Evolutionary conservation across 2,888 invertebrate genomes (phyloP).

Genomic region (Drosophila ezoana): DNA sequence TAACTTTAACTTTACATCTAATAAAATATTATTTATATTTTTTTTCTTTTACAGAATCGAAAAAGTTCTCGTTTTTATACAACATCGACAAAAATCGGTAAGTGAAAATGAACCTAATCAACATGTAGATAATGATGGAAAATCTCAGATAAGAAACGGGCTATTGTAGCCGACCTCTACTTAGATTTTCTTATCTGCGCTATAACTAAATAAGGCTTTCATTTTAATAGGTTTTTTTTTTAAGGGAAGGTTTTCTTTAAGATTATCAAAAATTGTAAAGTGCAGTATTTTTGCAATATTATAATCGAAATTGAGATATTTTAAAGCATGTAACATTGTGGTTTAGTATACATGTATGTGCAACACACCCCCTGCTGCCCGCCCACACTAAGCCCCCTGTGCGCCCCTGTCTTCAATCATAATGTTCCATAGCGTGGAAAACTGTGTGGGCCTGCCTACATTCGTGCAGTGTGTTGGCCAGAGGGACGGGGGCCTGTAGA

Average conservation of each 20-base stretch:
- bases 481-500: conserved; percentile 18
- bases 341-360: too few species aligned
- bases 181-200: neutral
- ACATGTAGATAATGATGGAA: conserved; percentile 9
- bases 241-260: neutral
- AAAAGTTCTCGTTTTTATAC: neutral
- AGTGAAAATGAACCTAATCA: conserved; percentile 1
- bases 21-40: neutral
- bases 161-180: conserved; percentile 1
- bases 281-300: too few species aligned
- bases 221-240: neutral
- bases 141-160: conserved; percentile 3
- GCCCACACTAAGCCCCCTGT: neutral
- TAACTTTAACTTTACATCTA: neutral
- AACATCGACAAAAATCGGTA: conserved; percentile 10
- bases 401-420: conserved; percentile 17
- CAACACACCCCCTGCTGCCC: neutral
- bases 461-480: neutral
- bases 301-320: too few species aligned
- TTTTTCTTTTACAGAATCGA: conserved; percentile 5
- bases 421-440: conserved; percentile 53
- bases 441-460: conserved; percentile 42
- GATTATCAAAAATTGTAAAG: neutral
- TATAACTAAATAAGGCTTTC: neutral
- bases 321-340: too few species aligned